Percentiles rank a stretch among this genome's conserved stretches.
phyloP scores from a whole-genome alignment of 2,797 vertebrate genomes.

The Catostomus latipinnis region DNA sequence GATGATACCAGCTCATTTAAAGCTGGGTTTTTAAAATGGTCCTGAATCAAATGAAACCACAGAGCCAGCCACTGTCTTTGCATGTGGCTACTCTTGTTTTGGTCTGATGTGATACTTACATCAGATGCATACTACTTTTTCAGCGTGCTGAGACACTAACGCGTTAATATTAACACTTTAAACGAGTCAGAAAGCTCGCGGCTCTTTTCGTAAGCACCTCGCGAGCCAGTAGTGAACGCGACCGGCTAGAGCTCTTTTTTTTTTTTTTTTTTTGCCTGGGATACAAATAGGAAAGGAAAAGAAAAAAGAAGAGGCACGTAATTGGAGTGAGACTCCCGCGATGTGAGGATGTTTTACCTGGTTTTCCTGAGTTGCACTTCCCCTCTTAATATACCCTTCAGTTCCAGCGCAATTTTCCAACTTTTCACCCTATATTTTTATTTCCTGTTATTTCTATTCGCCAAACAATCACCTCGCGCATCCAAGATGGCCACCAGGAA shows the following conservation, averaged over 20 bases:
- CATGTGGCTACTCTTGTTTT: conserved; percentile 7
- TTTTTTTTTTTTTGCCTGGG: conserved; percentile 39
- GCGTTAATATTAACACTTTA: neutral
- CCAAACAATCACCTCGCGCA: conserved; percentile 84
- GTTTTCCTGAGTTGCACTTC: conserved; percentile 66
- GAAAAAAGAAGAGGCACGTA: conserved; percentile 23
- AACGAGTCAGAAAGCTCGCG: neutral
- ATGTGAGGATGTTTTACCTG: conserved; percentile 68
- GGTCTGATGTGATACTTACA: conserved; percentile 4
- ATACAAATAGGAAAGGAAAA: conserved; percentile 48
- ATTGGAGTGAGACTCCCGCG: conserved; percentile 28
- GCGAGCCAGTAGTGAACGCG: neutral
- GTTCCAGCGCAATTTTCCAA: conserved; percentile 50
- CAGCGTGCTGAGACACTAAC: neutral
- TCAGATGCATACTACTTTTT: neutral
- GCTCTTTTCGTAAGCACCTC: neutral
- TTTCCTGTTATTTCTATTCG: conserved; percentile 79
- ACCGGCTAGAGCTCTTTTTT: conserved; percentile 28
- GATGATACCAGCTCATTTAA: neutral
- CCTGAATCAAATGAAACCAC: neutral
- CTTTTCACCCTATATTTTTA: conserved; percentile 65
- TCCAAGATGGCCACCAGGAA: conserved; percentile 86
- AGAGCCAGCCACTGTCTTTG: neutral
- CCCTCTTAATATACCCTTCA: conserved; percentile 58
- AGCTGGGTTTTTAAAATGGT: neutral